Conservation (phyloP, 2,797 vertebrate genomes). For the Acanthiza pusilla region DNA sequence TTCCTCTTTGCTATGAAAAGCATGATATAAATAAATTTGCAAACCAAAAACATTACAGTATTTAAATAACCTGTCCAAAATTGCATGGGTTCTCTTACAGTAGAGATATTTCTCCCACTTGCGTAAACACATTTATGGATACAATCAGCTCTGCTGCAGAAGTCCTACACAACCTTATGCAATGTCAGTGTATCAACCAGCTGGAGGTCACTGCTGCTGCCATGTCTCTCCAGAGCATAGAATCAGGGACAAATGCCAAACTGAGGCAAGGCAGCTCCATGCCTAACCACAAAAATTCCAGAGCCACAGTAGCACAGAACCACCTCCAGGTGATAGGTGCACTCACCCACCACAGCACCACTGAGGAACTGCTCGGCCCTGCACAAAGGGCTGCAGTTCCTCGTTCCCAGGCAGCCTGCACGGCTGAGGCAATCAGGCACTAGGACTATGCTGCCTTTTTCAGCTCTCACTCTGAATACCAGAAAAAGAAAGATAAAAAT, state of each 20-base stretch:
- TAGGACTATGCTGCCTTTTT: not conserved
- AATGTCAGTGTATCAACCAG: not conserved
- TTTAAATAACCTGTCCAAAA: not conserved
- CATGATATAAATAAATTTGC: not conserved
- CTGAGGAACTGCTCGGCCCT: not conserved
- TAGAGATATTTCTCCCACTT: not conserved
- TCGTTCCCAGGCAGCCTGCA: not conserved
- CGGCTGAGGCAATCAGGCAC: not conserved
- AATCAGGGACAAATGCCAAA: not conserved
- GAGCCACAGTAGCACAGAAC: not conserved
- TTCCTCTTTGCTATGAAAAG: not conserved
- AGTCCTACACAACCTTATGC: not conserved
- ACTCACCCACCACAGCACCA: not conserved
- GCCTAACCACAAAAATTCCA: not conserved
- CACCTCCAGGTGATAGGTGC: rapidly evolving
- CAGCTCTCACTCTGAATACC: not conserved
- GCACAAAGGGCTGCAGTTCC: not conserved
- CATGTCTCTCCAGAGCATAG: not conserved
- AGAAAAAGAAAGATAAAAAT: not conserved
- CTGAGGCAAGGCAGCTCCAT: not conserved
- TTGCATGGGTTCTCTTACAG: not conserved
- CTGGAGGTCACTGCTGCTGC: not conserved
- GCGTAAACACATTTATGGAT: not conserved
- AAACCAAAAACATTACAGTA: not conserved
- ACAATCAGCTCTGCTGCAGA: not conserved